A percentile compares a stretch with the other conserved stretches of the same genome.
phyloP scores from a whole-genome alignment of 2,888 invertebrate species.

The Heliconius ethilla region DNA sequence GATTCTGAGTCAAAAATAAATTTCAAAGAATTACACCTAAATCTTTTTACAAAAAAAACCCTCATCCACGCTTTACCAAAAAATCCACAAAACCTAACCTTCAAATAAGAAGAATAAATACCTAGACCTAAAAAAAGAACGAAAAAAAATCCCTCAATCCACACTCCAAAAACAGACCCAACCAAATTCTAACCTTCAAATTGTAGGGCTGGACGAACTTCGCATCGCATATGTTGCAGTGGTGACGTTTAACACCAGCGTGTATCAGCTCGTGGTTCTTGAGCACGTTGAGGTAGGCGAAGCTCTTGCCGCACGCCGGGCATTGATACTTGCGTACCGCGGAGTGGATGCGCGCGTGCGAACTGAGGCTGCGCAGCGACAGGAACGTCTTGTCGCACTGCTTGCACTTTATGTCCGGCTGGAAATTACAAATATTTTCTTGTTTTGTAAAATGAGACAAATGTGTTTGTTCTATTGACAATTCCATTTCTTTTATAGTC shows the following conservation, averaged over 20 bases:
- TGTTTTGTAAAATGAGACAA: too few relatives aligned
- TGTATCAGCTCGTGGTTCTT: conserved; percentile 88
- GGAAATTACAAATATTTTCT: conserved; percentile 40
- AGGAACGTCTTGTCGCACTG: conserved; percentile 76
- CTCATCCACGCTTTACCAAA: too few relatives aligned
- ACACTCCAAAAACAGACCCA: neutral
- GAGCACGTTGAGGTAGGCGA: conserved; percentile 85
- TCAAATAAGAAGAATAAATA: neutral
- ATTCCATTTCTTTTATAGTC: too few relatives aligned
- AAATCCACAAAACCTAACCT: neutral
- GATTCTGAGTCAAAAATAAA: too few relatives aligned
- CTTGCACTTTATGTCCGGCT: conserved; percentile 78
- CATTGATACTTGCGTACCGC: conserved; percentile 84
- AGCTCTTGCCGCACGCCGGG: conserved; percentile 83
- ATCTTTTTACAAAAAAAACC: too few relatives aligned
- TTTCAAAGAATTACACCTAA: too few relatives aligned
- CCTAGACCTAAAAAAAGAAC: neutral
- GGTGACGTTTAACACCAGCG: conserved; percentile 85
- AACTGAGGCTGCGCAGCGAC: conserved; percentile 82
- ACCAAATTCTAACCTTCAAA: conserved; percentile 64
- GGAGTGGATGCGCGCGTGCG: conserved; percentile 83
- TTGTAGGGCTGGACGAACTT: conserved; percentile 75
- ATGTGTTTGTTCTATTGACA: too few relatives aligned
- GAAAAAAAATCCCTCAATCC: neutral
- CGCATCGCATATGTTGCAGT: conserved; percentile 86